Percentiles rank a stretch among this genome's conserved stretches.
Conservation (phyloP, 1,140 invertebrate species). For the Drosophila mauritiana region DNA sequence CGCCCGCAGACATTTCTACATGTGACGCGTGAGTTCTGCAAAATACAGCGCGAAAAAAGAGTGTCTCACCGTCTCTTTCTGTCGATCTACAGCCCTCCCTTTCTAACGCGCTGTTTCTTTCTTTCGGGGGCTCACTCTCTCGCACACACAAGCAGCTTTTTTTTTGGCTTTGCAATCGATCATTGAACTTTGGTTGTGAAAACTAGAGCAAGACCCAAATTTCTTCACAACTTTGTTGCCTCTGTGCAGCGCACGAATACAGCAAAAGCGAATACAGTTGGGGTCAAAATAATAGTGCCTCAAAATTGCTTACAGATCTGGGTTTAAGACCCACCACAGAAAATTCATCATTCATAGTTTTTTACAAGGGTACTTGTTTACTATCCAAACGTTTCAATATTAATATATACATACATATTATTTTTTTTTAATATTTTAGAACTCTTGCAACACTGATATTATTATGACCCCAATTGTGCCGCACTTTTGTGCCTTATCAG, state of each 20-base stretch:
- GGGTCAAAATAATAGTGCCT: not conserved
- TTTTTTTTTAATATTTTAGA: not conserved
- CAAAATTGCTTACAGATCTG: not conserved
- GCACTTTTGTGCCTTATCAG: slow-evolving; percentile 59
- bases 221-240: slow-evolving; percentile 67
- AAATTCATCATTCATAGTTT: too few relatives aligned
- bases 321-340: not conserved
- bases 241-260: slow-evolving; percentile 33
- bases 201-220: slow-evolving; percentile 84
- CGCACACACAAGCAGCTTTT: slow-evolving; percentile 52
- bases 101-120: not conserved
- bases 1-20: slow-evolving; percentile 72
- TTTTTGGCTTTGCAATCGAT: slow-evolving; percentile 78
- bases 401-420: too few relatives aligned
- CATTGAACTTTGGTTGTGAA: slow-evolving; percentile 83
- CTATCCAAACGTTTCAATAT: too few relatives aligned
- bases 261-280: slow-evolving; percentile 4
- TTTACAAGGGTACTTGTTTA: too few relatives aligned
- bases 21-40: slow-evolving; percentile 73
- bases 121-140: slow-evolving; percentile 21
- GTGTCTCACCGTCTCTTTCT: slow-evolving; percentile 18
- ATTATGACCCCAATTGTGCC: slow-evolving; percentile 6
- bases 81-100: slow-evolving; percentile 12
- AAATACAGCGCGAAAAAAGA: slow-evolving; percentile 54
- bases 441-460: not conserved